Conservation (phyloP, 2,888 invertebrate species). For the Listrodromus nycthemerus region DNA sequence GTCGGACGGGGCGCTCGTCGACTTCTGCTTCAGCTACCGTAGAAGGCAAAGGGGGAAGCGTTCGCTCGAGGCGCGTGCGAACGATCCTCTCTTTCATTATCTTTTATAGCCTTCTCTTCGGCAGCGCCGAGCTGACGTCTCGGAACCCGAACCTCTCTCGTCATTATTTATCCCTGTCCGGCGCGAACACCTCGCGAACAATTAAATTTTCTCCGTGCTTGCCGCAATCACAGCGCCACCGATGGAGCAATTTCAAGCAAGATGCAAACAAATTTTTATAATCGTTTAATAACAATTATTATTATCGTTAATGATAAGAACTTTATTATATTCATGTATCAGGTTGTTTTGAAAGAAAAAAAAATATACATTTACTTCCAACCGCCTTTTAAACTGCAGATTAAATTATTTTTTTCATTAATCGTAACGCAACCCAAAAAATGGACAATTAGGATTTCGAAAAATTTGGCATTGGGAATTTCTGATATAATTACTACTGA, state of each 20-base stretch:
- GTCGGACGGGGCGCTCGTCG: not conserved
- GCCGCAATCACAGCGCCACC: too few relatives aligned
- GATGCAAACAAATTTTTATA: not conserved
- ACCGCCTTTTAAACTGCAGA: too few relatives aligned
- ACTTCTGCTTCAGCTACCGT: slow-evolving; percentile 27
- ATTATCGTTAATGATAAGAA: not conserved
- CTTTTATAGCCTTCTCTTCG: slow-evolving; percentile 12
- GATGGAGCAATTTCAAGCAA: not conserved
- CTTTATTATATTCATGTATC: too few relatives aligned
- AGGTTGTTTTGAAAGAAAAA: too few relatives aligned
- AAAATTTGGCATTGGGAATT: too few relatives aligned
- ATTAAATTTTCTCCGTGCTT: not conserved
- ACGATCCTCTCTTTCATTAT: slow-evolving; percentile 32
- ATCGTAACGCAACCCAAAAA: too few relatives aligned
- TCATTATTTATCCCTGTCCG: slow-evolving; percentile 9
- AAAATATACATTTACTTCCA: too few relatives aligned
- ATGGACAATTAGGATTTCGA: too few relatives aligned
- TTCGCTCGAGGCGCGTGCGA: slow-evolving; percentile 52
- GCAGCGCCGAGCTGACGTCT: not conserved
- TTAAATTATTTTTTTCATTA: too few relatives aligned
- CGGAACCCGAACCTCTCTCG: slow-evolving; percentile 16
- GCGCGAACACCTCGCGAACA: slow-evolving; percentile 9
- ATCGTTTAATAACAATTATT: not conserved
- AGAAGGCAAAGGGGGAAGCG: slow-evolving; percentile 63
- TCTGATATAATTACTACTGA: too few relatives aligned